Evolutionary conservation across 2,888 invertebrate genomes (phyloP).

Genomic region (Kuschelorhynchus macadamiae): DNA sequence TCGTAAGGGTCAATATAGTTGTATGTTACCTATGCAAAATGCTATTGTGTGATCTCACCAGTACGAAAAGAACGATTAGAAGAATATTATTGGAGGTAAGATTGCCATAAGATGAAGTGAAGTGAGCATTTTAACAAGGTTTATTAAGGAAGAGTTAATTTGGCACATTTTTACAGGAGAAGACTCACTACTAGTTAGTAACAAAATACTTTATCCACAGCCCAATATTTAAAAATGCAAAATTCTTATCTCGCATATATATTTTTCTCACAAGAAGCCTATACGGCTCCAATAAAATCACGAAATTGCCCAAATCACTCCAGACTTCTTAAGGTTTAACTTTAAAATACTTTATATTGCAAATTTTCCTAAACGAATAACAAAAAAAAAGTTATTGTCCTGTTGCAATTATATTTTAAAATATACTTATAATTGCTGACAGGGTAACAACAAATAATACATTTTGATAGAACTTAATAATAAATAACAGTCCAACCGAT

Average conservation of each 20-base stretch:
- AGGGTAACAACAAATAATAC: slow-evolving; percentile 33
- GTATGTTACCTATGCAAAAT: too few relatives aligned
- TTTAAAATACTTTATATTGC: slow-evolving; percentile 39
- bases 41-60: too few relatives aligned
- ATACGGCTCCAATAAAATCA: slow-evolving; percentile 51
- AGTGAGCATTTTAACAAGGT: slow-evolving; percentile 59
- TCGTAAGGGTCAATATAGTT: too few relatives aligned
- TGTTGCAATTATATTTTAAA: slow-evolving; percentile 1
- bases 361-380: slow-evolving; percentile 37
- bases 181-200: slow-evolving; percentile 55
- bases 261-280: slow-evolving; percentile 37
- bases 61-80: too few relatives aligned
- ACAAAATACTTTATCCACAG: slow-evolving; percentile 61
- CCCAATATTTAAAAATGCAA: slow-evolving; percentile 61
- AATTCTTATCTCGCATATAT: slow-evolving; percentile 46
- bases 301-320: slow-evolving; percentile 63
- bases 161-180: slow-evolving; percentile 57
- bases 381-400: slow-evolving; percentile 34
- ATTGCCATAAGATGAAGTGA: slow-evolving; percentile 56
- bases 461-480: slow-evolving; percentile 27
- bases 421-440: not conserved
- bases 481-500: slow-evolving; percentile 22
- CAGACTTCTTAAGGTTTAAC: slow-evolving; percentile 44
- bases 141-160: slow-evolving; percentile 51
- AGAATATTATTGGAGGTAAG: slow-evolving; percentile 39